A percentile compares a stretch with the other conserved stretches of the same genome.
Conservation (phyloP, 2,797 vertebrate genomes). For the Sciurus vulgaris region DNA sequence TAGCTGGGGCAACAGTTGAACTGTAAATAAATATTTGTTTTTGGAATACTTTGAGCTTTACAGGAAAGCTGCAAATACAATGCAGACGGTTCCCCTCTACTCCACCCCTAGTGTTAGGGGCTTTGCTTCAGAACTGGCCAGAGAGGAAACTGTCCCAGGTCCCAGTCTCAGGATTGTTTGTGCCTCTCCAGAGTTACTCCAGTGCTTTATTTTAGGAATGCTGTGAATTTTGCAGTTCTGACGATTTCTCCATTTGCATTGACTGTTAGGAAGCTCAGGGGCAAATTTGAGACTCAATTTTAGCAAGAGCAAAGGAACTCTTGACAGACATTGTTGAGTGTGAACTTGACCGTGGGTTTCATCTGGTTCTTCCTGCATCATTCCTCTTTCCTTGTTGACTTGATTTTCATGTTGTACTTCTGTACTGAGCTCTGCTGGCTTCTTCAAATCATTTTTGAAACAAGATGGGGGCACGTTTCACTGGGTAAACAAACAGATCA, state of each 20-base stretch:
- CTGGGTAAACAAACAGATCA: not conserved
- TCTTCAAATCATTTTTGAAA: constrained; percentile 53
- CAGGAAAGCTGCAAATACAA: not conserved
- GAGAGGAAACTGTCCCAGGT: not conserved
- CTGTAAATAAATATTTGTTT: not conserved
- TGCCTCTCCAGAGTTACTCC: not conserved
- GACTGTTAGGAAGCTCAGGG: constrained; percentile 32
- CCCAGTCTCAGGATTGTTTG: not conserved
- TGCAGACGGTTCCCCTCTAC: not conserved
- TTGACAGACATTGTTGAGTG: not conserved
- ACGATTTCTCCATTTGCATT: not conserved
- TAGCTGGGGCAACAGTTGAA: not conserved
- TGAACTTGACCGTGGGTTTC: not conserved
- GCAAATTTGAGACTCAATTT: not conserved
- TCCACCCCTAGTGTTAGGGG: not conserved
- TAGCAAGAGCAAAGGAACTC: too few relatives aligned
- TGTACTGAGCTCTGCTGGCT: not conserved
- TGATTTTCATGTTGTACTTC: constrained; percentile 10
- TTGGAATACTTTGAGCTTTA: not conserved
- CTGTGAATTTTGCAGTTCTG: not conserved
- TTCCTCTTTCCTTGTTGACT: not conserved
- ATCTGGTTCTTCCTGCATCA: not conserved
- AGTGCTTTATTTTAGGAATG: not conserved
- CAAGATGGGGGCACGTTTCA: not conserved
- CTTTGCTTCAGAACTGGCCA: not conserved